Conservation (phyloP, 2,797 vertebrate genomes). For the Scyliorhinus canicula region DNA sequence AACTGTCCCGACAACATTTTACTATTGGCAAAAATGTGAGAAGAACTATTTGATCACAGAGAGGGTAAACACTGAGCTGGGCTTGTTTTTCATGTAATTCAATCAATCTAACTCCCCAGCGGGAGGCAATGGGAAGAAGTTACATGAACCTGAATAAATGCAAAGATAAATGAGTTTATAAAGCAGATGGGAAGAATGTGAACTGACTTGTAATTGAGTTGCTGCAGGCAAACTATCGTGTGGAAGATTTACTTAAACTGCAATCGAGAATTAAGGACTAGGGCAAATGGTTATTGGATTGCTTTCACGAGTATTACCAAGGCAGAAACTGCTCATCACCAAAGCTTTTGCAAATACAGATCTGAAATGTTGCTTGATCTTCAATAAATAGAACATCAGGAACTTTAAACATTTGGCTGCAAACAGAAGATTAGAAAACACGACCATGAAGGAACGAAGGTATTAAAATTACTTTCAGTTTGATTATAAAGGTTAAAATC, state of each 20-base stretch:
- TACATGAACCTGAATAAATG: background rate
- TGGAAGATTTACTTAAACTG: constrained; percentile 21
- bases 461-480: constrained; percentile 7
- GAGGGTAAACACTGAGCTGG: background rate
- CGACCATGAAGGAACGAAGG: background rate
- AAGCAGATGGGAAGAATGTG: background rate
- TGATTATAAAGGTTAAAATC: constrained; percentile 20
- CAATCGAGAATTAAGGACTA: constrained; percentile 3
- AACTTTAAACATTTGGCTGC: constrained; percentile 1
- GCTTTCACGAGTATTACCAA: background rate
- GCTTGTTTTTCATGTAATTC: background rate
- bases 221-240: background rate
- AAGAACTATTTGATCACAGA: background rate
- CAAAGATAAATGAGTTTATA: background rate
- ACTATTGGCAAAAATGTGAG: background rate
- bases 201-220: background rate
- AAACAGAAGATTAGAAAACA: background rate
- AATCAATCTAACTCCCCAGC: background rate
- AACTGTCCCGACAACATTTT: too few relatives aligned
- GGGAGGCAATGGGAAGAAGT: background rate
- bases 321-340: background rate
- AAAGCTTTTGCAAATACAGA: background rate
- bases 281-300: background rate
- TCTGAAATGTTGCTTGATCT: background rate
- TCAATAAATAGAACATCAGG: constrained; percentile 9